Percentiles rank a stretch among this genome's conserved stretches.
These are phyloP conservation scores for Ceyx cyanopectus DNA, from an alignment of 2,113 vertebrate species.

Conservation along the genomic window DNA sequence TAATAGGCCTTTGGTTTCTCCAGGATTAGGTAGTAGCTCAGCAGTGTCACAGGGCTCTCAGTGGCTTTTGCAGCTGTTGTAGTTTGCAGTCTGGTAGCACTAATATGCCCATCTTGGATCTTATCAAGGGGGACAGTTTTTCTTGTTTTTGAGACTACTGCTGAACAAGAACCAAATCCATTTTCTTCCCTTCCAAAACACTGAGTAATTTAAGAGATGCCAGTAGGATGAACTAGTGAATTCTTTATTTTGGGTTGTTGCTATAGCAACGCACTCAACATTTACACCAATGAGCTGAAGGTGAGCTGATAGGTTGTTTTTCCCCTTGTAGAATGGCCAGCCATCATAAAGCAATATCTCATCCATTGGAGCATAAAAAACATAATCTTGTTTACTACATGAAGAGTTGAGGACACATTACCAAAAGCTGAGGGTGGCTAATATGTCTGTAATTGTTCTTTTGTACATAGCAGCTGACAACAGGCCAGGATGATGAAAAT, in stretches of 20 bases:
- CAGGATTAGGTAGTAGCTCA: background rate
- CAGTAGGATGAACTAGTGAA: background rate
- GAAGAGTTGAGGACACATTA: background rate
- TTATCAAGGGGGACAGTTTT: background rate
- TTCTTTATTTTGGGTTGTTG: constrained; percentile 6
- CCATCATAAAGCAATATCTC: background rate
- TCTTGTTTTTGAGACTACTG: background rate
- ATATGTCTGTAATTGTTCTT: background rate
- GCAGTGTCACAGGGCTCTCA: background rate
- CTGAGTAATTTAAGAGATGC: background rate
- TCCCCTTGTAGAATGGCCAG: background rate
- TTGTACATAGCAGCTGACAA: background rate
- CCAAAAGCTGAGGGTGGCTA: background rate
- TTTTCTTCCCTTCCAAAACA: background rate
- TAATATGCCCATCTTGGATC: background rate
- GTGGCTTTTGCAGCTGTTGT: background rate
- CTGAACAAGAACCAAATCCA: background rate
- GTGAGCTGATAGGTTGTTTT: background rate
- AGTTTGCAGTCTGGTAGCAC: background rate
- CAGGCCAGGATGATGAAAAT: background rate
- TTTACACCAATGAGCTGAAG: background rate
- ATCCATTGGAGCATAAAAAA: background rate
- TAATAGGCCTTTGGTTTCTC: background rate
- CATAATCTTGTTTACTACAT: background rate
- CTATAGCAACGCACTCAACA: background rate